Evolutionary conservation across 2,113 vertebrate species (phyloP).

Genomic region (Gopherus flavomarginatus): DNA sequence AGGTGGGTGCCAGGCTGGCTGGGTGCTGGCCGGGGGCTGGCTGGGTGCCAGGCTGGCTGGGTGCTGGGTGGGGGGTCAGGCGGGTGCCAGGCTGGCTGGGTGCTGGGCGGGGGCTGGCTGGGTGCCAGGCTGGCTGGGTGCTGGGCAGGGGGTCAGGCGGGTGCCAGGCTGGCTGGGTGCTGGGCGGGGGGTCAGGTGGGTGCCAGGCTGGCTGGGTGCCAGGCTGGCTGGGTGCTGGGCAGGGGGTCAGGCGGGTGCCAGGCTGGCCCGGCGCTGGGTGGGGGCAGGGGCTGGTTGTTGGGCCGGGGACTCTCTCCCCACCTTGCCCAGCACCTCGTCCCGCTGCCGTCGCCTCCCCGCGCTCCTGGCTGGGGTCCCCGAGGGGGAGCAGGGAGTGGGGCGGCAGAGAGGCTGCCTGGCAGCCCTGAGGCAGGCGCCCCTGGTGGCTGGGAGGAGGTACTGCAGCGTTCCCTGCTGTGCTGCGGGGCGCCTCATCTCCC

Average conservation of each 20-base stretch:
- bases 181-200: fast-evolving
- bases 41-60: too few species aligned
- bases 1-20: too few species aligned
- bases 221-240: fast-evolving
- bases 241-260: fast-evolving
- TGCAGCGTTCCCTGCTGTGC: not conserved
- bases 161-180: not conserved
- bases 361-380: not conserved
- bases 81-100: too few species aligned
- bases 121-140: too few species aligned
- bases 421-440: fast-evolving
- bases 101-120: fast-evolving
- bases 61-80: fast-evolving
- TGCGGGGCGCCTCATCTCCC: too few species aligned
- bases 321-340: fast-evolving
- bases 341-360: not conserved
- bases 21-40: fast-evolving
- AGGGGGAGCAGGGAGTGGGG: not conserved
- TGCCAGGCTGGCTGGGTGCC: fast-evolving
- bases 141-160: fast-evolving
- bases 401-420: not conserved
- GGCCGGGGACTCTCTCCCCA: fast-evolving
- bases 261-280: fast-evolving
- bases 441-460: fast-evolving
- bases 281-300: fast-evolving